These are phyloP conservation scores for Horisme vitalbata DNA, from an alignment of 2,888 invertebrate genomes.

Conservation along the genomic window DNA sequence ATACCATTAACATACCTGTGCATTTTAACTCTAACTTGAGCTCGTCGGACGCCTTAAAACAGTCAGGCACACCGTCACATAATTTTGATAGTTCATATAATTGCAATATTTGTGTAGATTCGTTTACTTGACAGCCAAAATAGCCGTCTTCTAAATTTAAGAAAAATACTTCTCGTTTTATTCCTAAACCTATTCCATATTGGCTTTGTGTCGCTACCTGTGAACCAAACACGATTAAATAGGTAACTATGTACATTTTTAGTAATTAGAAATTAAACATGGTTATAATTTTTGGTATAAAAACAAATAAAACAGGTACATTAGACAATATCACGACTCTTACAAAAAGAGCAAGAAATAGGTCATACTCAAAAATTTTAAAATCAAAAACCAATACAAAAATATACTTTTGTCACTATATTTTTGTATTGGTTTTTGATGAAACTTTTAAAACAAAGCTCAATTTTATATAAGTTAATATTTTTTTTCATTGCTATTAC, in stretches of 20 bases:
- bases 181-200: conserved; percentile 91
- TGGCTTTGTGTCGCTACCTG: conserved; percentile 90
- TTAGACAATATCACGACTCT: no score
- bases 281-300: no score
- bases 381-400: not conserved
- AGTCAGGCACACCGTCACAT: conserved; percentile 95
- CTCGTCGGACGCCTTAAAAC: conserved; percentile 96
- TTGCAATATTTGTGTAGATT: conserved; percentile 96
- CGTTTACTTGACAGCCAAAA: conserved; percentile 98
- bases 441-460: no score
- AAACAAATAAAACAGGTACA: no score
- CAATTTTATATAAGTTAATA: not conserved
- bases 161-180: conserved; percentile 97
- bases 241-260: not conserved
- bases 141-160: conserved; percentile 98
- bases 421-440: no score
- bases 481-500: conserved; percentile 62
- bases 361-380: no score
- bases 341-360: no score
- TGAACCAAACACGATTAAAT: conserved; percentile 47
- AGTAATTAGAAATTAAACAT: no score
- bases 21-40: conserved; percentile 94
- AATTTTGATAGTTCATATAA: conserved; percentile 96
- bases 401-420: no score
- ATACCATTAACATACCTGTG: conserved; percentile 87